Percentiles rank a stretch among this genome's conserved stretches.
phyloP scores from a whole-genome alignment of 2,113 vertebrate genomes.

The Platycercus adscitus region DNA sequence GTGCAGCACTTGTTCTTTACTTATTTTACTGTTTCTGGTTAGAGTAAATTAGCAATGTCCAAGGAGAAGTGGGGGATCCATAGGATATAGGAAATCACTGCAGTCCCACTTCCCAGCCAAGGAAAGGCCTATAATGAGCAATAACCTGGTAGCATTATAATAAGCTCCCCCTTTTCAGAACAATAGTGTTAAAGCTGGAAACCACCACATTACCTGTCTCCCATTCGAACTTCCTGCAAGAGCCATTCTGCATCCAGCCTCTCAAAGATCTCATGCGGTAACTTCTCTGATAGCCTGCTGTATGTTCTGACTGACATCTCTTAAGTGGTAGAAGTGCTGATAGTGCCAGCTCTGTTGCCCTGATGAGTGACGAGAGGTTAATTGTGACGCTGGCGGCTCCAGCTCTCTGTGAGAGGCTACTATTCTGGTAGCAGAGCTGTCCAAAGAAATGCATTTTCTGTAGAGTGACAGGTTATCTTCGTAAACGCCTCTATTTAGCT shows the following conservation, averaged over 20 bases:
- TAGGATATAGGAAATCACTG: background rate
- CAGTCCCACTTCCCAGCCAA: background rate
- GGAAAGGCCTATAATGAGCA: background rate
- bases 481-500: background rate
- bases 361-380: background rate
- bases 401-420: background rate
- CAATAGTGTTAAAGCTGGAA: background rate
- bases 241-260: background rate
- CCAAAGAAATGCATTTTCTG: background rate
- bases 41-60: background rate
- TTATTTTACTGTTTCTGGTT: background rate
- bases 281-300: background rate
- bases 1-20: background rate
- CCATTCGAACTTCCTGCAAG: background rate
- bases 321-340: background rate
- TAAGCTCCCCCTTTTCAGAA: background rate
- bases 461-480: background rate
- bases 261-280: background rate
- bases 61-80: background rate
- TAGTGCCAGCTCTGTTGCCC: background rate
- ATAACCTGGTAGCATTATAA: background rate
- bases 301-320: background rate
- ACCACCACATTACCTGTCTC: background rate
- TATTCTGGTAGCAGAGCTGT: background rate
- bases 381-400: background rate